A percentile compares a stretch with the other conserved stretches of the same genome.
These are phyloP conservation scores for Selenia dentaria DNA, from an alignment of 2,888 invertebrate genomes.

Conservation along the genomic window DNA sequence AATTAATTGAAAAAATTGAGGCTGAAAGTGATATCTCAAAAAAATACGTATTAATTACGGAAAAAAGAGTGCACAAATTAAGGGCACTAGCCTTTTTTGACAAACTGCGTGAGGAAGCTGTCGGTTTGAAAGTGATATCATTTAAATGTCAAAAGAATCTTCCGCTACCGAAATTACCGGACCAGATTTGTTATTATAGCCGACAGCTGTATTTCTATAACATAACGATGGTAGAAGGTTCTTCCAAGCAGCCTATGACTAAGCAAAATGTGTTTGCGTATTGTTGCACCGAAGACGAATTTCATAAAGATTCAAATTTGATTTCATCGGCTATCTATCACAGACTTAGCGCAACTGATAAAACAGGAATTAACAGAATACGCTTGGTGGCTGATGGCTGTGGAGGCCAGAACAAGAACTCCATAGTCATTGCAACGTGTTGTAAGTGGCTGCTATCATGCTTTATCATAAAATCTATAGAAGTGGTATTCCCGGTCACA, in stretches of 20 bases:
- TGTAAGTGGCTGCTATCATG: constrained; percentile 24
- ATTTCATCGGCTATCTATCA: background rate
- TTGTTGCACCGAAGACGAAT: background rate
- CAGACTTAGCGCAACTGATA: background rate
- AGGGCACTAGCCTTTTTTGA: too few species aligned
- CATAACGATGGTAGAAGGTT: background rate
- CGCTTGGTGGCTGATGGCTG: constrained; percentile 20
- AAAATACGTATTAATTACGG: too few species aligned
- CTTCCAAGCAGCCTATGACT: background rate
- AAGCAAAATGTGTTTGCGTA: background rate
- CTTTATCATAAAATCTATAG: constrained; percentile 25
- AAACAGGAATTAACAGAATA: background rate
- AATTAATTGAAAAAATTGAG: background rate
- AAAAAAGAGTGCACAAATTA: too few species aligned
- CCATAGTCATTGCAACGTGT: constrained; percentile 40
- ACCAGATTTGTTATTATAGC: background rate
- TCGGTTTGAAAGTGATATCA: too few species aligned
- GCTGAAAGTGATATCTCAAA: too few species aligned
- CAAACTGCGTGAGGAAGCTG: too few species aligned
- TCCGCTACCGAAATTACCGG: background rate
- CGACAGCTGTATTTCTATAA: background rate
- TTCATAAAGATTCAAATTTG: background rate
- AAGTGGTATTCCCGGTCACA: constrained; percentile 30
- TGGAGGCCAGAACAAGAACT: too few species aligned
- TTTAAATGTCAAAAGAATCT: background rate